Evolutionary conservation across 2,888 invertebrate genomes (phyloP).

Genomic region (Euzetes globulus): DNA sequence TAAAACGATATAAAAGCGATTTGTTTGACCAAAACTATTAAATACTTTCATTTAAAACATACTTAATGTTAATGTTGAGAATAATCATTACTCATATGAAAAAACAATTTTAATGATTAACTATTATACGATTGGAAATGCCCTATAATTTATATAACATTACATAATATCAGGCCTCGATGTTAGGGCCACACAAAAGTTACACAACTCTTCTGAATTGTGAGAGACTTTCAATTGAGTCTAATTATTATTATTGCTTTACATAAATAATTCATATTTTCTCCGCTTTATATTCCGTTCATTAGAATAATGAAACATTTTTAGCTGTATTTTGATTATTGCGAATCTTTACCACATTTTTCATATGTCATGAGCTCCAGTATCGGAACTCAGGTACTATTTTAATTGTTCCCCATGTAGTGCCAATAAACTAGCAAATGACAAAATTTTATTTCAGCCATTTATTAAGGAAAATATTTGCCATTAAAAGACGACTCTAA

Average conservation of each 20-base stretch:
- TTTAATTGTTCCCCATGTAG: too few relatives aligned
- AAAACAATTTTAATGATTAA: slow-evolving; percentile 1
- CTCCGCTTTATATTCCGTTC: background rate
- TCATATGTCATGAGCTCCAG: background rate
- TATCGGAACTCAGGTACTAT: background rate
- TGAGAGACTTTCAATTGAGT: background rate
- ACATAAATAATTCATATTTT: background rate
- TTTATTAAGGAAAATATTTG: background rate
- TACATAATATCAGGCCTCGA: background rate
- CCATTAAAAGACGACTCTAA: background rate
- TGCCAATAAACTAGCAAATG: too few relatives aligned
- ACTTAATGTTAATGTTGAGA: background rate
- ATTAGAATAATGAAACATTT: background rate
- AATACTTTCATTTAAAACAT: too few relatives aligned
- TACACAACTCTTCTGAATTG: background rate
- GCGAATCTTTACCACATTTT: background rate
- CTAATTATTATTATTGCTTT: background rate
- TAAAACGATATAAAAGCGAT: too few relatives aligned
- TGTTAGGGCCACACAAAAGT: background rate
- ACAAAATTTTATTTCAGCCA: too few relatives aligned
- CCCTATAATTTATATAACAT: background rate
- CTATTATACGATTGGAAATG: background rate
- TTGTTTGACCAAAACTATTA: too few relatives aligned
- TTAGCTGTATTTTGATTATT: background rate
- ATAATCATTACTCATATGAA: background rate